Conservation (phyloP, 2,888 invertebrate genomes). For the Globia sparganii region DNA sequence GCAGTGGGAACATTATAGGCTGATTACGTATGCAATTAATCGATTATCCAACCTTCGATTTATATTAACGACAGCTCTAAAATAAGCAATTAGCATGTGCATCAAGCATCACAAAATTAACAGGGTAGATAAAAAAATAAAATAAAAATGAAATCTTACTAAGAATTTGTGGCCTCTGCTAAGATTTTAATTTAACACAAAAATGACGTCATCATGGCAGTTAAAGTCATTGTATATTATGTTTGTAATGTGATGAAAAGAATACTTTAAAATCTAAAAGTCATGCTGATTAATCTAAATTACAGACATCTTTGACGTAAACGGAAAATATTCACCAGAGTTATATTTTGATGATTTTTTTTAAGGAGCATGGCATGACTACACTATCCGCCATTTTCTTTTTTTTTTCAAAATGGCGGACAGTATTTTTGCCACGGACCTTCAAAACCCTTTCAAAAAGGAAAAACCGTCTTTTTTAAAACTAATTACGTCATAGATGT, state of each 20-base stretch:
- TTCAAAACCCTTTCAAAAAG: not conserved
- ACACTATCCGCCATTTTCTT: not conserved
- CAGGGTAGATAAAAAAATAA: not conserved
- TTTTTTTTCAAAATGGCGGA: not conserved
- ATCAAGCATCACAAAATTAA: not conserved
- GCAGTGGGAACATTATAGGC: not conserved
- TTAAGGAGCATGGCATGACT: not conserved
- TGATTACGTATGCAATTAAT: not conserved
- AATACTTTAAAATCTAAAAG: constrained; percentile 18
- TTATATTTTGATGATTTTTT: not conserved
- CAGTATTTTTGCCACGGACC: not conserved
- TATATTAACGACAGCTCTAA: not conserved
- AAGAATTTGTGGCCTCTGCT: not conserved
- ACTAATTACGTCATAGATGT: constrained; percentile 25
- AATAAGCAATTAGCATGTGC: not conserved
- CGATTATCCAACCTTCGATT: not conserved
- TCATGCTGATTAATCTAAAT: constrained; percentile 46
- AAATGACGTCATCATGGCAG: constrained; percentile 52
- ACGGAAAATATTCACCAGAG: not conserved
- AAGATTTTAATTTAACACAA: not conserved
- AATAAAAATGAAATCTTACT: not conserved
- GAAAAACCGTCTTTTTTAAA: not conserved
- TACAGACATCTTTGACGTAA: constrained; percentile 31
- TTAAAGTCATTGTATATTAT: not conserved
- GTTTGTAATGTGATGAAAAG: constrained; percentile 10